Percentiles rank a stretch among this genome's conserved stretches.
These are phyloP conservation scores for Elaphurus davidianus DNA, from an alignment of 2,113 vertebrate genomes.

Conservation along the genomic window DNA sequence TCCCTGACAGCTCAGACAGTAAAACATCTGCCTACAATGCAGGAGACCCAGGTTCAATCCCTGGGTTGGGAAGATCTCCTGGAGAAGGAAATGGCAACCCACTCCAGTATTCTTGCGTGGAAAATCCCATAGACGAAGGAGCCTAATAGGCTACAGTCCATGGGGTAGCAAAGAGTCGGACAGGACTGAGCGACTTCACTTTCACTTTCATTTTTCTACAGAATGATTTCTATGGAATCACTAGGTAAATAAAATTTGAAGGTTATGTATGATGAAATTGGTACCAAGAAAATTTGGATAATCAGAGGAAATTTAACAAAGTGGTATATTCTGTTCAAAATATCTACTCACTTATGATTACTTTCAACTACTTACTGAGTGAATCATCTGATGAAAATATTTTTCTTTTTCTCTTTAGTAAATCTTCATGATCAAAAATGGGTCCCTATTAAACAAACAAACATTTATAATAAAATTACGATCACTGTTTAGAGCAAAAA, in stretches of 20 bases:
- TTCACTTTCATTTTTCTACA: constrained; percentile 2
- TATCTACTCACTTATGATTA: background rate
- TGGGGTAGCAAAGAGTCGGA: background rate
- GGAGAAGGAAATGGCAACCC: background rate
- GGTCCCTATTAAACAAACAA: constrained; percentile 75
- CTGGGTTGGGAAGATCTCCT: background rate
- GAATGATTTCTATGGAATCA: background rate
- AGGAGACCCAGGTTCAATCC: background rate
- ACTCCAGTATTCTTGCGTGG: background rate
- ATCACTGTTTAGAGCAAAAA: background rate
- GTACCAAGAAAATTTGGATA: background rate
- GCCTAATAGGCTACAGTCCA: background rate
- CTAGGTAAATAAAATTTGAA: background rate
- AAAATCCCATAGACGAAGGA: background rate
- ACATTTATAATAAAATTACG: background rate
- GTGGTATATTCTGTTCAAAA: background rate
- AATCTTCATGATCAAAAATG: constrained; percentile 76
- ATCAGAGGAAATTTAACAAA: background rate
- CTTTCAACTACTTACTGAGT: constrained; percentile 75
- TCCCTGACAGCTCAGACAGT: background rate
- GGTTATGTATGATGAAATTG: background rate
- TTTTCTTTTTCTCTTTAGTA: constrained; percentile 77
- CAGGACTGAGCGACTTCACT: background rate
- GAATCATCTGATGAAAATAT: constrained; percentile 76
- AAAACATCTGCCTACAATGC: background rate